Base-by-base conservation (phyloP, 2,888 invertebrate genomes). In the Rhodophaea formosa region DNA sequence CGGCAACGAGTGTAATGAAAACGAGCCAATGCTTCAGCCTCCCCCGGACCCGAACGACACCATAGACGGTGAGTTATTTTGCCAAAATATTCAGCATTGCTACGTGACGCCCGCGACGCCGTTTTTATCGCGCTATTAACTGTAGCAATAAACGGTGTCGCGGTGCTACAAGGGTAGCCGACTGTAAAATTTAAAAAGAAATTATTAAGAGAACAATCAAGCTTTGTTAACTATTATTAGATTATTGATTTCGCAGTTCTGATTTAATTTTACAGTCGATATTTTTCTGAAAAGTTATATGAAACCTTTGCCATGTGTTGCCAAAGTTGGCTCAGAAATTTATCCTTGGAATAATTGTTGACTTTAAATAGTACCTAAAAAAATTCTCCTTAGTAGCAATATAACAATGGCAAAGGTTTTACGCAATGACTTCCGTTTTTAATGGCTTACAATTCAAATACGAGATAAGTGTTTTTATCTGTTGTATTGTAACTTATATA, bases 1-100 rank as follows among this genome's bases (percentile, higher is more conserved):
- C 65, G 91, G 92, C 72, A 93, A 93, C 70, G 93, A 93, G 65
- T 91, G 93, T 71, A 88, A 88, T 62, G 94, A 93, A 62, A 85
- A 86, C 72, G 95, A 93, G 79, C 92, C 81, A 70, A 93, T 91
- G 79, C 91, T 92, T 69, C 92, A 93, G 67, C 89, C 94, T 65
- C 94, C 94, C 67, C 93, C 94, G 46, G 95, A 95, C 84, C 93
- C 94, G 77, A 93, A 94, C 63, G 95, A 95, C 86, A 93, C 95
- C 74, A 95, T 95, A 77, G 95, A 95, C 85, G 95, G 95, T 95
- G 89, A 95, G 95, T 88, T 16, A 10, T n/a, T 43, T 30, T 12
- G 7, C 23, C 39, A 47, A 7, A 8, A 17, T 14, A 39, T 12
- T 39, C 42, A n/a, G 23, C 23, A 2, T 5, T 23, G 23, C 23